phyloP scores from a whole-genome alignment of 2,888 invertebrate species.

The Mythimna loreyi region DNA sequence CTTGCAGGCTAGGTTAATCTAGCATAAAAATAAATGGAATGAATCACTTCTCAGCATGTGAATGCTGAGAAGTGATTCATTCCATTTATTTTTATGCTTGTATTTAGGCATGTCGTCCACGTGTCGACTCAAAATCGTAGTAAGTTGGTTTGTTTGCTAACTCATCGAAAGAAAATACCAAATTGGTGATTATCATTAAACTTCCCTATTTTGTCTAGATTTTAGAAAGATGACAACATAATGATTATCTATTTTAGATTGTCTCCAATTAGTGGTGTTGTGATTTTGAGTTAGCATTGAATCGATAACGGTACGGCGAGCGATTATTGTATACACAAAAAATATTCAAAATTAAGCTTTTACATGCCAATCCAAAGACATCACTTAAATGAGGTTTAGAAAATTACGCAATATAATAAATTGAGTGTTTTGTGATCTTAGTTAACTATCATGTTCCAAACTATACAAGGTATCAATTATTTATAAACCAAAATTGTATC shows the following conservation, averaged over 20 bases:
- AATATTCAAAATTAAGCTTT: constrained; percentile 42
- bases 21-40: constrained; percentile 61
- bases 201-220: constrained; percentile 24
- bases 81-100: constrained; percentile 58
- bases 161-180: constrained; percentile 10
- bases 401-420: constrained; percentile 40
- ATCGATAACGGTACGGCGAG: constrained; percentile 30
- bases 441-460: constrained; percentile 51
- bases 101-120: constrained; percentile 21
- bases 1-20: constrained; percentile 41
- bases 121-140: constrained; percentile 20
- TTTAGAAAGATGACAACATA: constrained; percentile 9
- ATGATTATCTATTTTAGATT: constrained; percentile 8
- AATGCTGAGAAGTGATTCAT: constrained; percentile 53
- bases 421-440: constrained; percentile 54
- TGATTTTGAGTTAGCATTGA: constrained; percentile 29
- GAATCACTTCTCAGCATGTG: constrained; percentile 48
- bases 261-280: constrained; percentile 24
- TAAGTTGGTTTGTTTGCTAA: constrained; percentile 7
- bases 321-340: constrained; percentile 32
- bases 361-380: constrained; percentile 60
- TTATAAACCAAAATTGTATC: constrained; percentile 52
- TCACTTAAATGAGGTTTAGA: constrained; percentile 51
- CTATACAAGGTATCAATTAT: constrained; percentile 50
- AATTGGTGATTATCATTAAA: constrained; percentile 23